These are phyloP conservation scores for Sepioteuthis lessoniana DNA, from an alignment of 2,888 invertebrate species.

Conservation along the genomic window DNA sequence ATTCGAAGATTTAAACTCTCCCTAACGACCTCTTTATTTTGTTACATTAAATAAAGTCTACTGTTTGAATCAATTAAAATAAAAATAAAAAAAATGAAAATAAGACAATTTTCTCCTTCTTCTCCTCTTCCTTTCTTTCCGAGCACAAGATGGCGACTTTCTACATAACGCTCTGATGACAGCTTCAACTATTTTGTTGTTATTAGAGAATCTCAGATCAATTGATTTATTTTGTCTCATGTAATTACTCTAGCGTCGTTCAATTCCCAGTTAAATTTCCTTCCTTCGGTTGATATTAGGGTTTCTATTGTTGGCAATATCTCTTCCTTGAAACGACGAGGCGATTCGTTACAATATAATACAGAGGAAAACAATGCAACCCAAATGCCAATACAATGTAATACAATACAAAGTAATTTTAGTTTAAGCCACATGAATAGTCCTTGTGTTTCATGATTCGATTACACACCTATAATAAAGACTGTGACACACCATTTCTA, in stretches of 20 bases:
- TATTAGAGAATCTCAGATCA: background rate
- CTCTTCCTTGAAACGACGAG: too few relatives aligned
- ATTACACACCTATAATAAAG: too few relatives aligned
- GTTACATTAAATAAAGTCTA: too few relatives aligned
- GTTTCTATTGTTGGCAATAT: background rate
- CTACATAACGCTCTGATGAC: background rate
- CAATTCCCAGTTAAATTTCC: constrained; percentile 1
- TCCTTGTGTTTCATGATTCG: too few relatives aligned
- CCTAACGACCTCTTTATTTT: too few relatives aligned
- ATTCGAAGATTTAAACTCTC: too few relatives aligned
- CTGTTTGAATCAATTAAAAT: background rate
- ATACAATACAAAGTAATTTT: too few relatives aligned
- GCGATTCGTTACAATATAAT: too few relatives aligned
- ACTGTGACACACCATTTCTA: too few relatives aligned
- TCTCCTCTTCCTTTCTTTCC: background rate
- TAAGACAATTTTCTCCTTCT: background rate
- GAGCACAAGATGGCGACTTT: background rate
- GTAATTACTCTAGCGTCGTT: background rate
- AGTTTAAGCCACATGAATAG: too few relatives aligned
- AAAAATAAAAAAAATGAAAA: background rate
- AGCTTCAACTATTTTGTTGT: background rate
- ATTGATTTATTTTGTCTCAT: background rate
- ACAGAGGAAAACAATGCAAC: too few relatives aligned
- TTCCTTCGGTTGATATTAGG: background rate
- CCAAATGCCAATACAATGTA: too few relatives aligned